These are phyloP conservation scores for Bubalus kerabau DNA, from an alignment of 2,113 vertebrate genomes.

Conservation along the genomic window DNA sequence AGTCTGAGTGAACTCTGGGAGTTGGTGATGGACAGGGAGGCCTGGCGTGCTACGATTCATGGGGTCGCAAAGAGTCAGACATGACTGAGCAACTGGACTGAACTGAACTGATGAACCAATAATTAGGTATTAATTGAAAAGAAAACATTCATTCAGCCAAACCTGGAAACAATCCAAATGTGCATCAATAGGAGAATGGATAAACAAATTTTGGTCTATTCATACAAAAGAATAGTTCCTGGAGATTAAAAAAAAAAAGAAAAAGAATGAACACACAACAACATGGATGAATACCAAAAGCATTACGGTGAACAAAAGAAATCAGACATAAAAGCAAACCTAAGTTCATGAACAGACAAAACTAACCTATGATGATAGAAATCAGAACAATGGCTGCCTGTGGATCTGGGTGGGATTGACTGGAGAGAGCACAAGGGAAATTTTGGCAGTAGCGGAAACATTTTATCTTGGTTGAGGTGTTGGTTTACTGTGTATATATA, in stretches of 20 bases:
- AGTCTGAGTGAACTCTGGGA: not conserved
- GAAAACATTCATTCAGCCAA: not conserved
- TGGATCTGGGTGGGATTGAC: not conserved
- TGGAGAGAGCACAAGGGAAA: not conserved
- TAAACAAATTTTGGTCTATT: not conserved
- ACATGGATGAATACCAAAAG: not conserved
- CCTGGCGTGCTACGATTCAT: not conserved
- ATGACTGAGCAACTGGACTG: no score
- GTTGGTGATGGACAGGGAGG: not conserved
- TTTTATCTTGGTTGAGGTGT: not conserved
- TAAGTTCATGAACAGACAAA: not conserved
- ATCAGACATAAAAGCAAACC: not conserved
- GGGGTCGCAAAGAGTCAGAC: no score
- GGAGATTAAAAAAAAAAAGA: not conserved
- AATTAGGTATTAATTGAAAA: slow-evolving; percentile 30
- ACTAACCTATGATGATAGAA: not conserved
- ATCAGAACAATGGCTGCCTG: not conserved
- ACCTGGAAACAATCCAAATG: not conserved
- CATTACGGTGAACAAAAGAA: not conserved
- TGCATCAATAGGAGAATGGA: not conserved
- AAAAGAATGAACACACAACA: not conserved
- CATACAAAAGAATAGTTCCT: not conserved
- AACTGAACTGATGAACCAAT: not conserved
- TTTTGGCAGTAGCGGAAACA: not conserved
- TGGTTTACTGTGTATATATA: not conserved